Conservation (phyloP, 2,113 vertebrate species). For the Campylomormyrus tamandua region DNA sequence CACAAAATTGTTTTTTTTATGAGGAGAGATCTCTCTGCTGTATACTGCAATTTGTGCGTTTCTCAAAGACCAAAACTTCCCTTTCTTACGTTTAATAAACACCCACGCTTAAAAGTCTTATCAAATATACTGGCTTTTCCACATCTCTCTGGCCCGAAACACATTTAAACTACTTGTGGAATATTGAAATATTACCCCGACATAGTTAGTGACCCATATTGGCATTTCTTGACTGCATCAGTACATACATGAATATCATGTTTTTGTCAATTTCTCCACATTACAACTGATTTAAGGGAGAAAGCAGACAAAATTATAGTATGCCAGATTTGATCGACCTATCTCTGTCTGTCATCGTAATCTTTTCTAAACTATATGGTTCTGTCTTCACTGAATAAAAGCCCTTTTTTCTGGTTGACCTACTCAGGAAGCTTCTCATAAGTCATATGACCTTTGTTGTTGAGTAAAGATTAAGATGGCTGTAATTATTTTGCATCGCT, state of each 20-base stretch:
- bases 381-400: neutral
- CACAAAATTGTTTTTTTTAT: neutral
- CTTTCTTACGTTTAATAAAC: conserved; percentile 4
- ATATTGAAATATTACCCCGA: neutral
- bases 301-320: neutral
- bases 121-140: neutral
- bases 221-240: neutral
- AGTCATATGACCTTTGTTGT: neutral
- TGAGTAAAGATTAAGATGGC: neutral
- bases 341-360: neutral
- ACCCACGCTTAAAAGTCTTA: neutral
- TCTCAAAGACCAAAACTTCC: neutral
- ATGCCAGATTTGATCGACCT: neutral
- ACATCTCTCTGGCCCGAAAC: neutral
- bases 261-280: neutral
- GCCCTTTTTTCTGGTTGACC: neutral
- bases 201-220: neutral
- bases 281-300: neutral
- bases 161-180: neutral
- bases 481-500: neutral
- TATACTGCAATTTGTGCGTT: neutral
- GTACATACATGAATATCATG: neutral
- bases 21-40: neutral
- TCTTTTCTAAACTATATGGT: neutral
- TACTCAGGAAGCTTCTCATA: neutral